Percentiles rank a stretch among this genome's conserved stretches.
These are phyloP conservation scores for Crotophaga sulcirostris DNA, from an alignment of 2,113 vertebrate species.

Conservation along the genomic window DNA sequence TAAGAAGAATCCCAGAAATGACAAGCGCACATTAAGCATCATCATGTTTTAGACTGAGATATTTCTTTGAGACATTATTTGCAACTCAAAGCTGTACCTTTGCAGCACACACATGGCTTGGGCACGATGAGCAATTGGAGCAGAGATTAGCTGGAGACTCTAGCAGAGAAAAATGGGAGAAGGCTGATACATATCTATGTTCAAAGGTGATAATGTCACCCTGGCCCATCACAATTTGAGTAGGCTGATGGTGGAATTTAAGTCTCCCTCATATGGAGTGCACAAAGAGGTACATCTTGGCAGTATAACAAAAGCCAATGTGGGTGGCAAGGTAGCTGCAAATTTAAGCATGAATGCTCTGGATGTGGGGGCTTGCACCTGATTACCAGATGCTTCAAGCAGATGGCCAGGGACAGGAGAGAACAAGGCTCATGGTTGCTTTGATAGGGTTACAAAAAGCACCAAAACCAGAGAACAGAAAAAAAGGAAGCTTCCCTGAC, in stretches of 20 bases:
- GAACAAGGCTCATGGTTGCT: slow-evolving; percentile 77
- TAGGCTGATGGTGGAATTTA: slow-evolving; percentile 63
- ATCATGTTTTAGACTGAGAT: slow-evolving; percentile 48
- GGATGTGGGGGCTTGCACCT: slow-evolving; percentile 80
- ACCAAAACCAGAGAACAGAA: slow-evolving; percentile 69
- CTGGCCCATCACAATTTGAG: slow-evolving; percentile 40
- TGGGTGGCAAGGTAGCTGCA: slow-evolving; percentile 84
- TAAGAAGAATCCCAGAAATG: slow-evolving; percentile 51
- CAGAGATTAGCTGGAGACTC: slow-evolving; percentile 15
- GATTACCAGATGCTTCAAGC: slow-evolving; percentile 85
- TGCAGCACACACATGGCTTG: slow-evolving; percentile 2
- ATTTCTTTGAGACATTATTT: slow-evolving; percentile 64
- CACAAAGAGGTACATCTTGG: slow-evolving; percentile 80
- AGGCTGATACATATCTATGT: slow-evolving; percentile 38
- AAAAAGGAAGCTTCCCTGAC: slow-evolving; percentile 40
- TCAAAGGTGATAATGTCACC: slow-evolving; percentile 63
- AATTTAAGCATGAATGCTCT: slow-evolving; percentile 83
- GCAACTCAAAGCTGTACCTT: background rate
- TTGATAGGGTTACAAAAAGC: slow-evolving; percentile 78
- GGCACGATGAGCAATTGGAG: slow-evolving; percentile 19
- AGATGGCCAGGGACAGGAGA: slow-evolving; percentile 82
- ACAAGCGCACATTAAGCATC: slow-evolving; percentile 52
- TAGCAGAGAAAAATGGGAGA: slow-evolving; percentile 46
- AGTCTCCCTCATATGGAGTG: slow-evolving; percentile 62
- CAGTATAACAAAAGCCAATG: slow-evolving; percentile 76